phyloP scores from a whole-genome alignment of 1,140 invertebrate species.

The Drosophila suzukii region DNA sequence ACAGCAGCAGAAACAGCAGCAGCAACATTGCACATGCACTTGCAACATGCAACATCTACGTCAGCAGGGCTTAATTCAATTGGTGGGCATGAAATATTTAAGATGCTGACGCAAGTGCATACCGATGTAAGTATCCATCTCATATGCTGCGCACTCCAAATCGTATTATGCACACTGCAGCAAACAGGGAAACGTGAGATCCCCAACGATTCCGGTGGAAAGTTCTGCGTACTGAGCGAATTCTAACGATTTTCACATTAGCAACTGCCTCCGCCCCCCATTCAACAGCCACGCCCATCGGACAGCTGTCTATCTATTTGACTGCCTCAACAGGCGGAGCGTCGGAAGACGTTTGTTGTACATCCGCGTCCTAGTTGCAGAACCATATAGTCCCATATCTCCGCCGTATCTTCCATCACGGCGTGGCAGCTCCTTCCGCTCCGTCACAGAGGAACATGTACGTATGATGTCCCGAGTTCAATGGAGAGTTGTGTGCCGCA shows the following conservation, averaged over 20 bases:
- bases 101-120: constrained; percentile 62
- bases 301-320: constrained; percentile 69
- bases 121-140: constrained; percentile 33
- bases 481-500: constrained; percentile 20
- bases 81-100: constrained; percentile 77
- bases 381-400: constrained; percentile 21
- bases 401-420: constrained; percentile 25
- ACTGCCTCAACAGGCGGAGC: constrained; percentile 47
- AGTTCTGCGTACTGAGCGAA: constrained; percentile 49
- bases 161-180: constrained; percentile 75
- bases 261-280: constrained; percentile 5
- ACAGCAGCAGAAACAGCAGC: constrained; percentile 21
- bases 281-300: constrained; percentile 1
- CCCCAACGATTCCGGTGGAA: constrained; percentile 50
- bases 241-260: constrained; percentile 80
- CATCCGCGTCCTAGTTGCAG: constrained; percentile 41
- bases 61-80: constrained; percentile 66
- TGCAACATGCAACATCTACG: constrained; percentile 49
- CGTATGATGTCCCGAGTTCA: background rate
- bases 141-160: constrained; percentile 51
- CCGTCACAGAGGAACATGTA: constrained; percentile 13
- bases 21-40: constrained; percentile 45
- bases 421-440: constrained; percentile 63
- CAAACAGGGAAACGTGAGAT: constrained; percentile 44
- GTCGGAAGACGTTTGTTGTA: constrained; percentile 64